Conservation (phyloP, 2,888 invertebrate species). For the Pasiphila rectangulata region DNA sequence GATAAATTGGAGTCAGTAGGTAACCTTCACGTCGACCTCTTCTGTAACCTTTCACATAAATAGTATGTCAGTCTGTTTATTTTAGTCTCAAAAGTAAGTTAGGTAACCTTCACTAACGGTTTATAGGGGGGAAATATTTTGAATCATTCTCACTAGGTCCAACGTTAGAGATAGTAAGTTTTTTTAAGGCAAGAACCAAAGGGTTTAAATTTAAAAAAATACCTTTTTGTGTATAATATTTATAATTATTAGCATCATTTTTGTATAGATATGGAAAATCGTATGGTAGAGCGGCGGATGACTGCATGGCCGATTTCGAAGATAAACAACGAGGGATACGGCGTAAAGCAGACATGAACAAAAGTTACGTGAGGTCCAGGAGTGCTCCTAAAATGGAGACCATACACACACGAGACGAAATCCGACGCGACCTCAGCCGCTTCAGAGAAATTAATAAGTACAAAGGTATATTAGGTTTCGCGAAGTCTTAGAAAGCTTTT, state of each 20-base stretch:
- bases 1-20: slow-evolving; percentile 10
- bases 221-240: too few relatives aligned
- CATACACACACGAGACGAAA: slow-evolving; percentile 78
- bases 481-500: slow-evolving; percentile 15
- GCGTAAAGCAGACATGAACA: slow-evolving; percentile 65
- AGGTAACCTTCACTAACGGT: too few relatives aligned
- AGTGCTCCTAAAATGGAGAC: slow-evolving; percentile 82
- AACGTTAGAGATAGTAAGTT: too few relatives aligned
- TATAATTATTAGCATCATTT: too few relatives aligned
- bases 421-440: slow-evolving; percentile 70
- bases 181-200: too few relatives aligned
- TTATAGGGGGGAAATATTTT: background rate
- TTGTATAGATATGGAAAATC: slow-evolving; percentile 76
- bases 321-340: slow-evolving; percentile 66
- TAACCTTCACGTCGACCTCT: slow-evolving; percentile 9
- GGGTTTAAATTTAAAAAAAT: too few relatives aligned
- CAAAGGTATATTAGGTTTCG: slow-evolving; percentile 60
- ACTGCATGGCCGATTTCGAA: slow-evolving; percentile 81
- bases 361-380: slow-evolving; percentile 69
- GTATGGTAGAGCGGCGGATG: slow-evolving; percentile 80
- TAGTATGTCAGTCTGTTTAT: background rate
- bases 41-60: background rate
- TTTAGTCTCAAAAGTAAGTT: background rate
- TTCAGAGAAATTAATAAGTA: slow-evolving; percentile 78
- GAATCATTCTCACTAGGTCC: too few relatives aligned